Evolutionary conservation across 2,888 invertebrate genomes (phyloP), one percentile per base, ranked within the genome.

Genomic region (Troilus luridus): DNA sequence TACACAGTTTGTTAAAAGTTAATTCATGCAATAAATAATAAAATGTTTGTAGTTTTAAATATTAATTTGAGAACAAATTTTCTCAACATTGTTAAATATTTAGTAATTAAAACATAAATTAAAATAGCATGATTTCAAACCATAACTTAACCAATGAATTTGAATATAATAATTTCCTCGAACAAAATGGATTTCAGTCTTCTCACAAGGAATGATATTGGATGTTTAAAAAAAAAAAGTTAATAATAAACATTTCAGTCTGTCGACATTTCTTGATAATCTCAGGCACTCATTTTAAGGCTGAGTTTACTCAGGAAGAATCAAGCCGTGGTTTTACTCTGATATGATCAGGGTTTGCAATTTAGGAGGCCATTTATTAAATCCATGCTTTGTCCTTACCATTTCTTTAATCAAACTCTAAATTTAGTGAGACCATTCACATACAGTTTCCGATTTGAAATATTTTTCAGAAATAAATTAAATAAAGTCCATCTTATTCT

Each of bases 1-100:
- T 85, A 85, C 81, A 81, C 85, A 85, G 27, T 72, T 85, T 85
- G 56, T 85, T 85, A 85, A 85, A 56, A 0, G 85, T 85, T 85
- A 85, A 85, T 56, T 85, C 85, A 85, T 85, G 85, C 85, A 85
- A 85, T 85, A 85, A 85, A 85, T 58, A n/a, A 85, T 58, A 81
- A 81, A 81, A 24, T 67, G 10, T 21, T 24, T 67, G 12, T 24
- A 24, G n/a, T 64, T 72, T 14, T 27, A 59, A 59, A 59, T 72
- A 12, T 54, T n/a, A n/a, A 54, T 85, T 58, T 58, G 56, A 58
- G 85, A 85, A 85, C 85, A 85, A 56, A 56, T 85, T 56, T 85
- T 85, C 85, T 56, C 56, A 85, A 85, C 3, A 85, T n/a, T 56
- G 85, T 85, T 85, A 85, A 85, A 85, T 85, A 85, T 85, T 85